A percentile compares a stretch with the other conserved stretches of the same genome.
These are phyloP conservation scores for Neostethus bicornis DNA, from an alignment of 2,797 vertebrate genomes.

Conservation along the genomic window DNA sequence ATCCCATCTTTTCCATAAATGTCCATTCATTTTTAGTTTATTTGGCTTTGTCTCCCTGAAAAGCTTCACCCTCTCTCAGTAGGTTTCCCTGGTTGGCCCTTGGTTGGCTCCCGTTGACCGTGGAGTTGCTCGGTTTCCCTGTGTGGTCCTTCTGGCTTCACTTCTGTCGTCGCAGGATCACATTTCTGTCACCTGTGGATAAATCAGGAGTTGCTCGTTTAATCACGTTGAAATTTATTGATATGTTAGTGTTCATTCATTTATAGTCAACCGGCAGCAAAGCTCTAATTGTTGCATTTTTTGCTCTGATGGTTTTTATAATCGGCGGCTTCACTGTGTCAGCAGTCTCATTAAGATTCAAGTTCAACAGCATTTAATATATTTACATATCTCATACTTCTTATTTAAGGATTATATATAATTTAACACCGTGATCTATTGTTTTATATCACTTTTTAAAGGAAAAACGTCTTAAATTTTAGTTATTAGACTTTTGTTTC, in stretches of 20 bases:
- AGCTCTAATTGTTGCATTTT: conserved; percentile 43
- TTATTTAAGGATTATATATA: neutral
- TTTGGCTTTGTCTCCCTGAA: conserved; percentile 30
- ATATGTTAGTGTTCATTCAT: conserved; percentile 13
- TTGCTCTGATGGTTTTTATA: conserved; percentile 48
- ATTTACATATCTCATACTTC: neutral
- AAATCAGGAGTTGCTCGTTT: conserved; percentile 55
- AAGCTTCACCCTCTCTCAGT: conserved; percentile 31
- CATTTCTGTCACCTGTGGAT: conserved; percentile 74
- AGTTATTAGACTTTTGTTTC: no score
- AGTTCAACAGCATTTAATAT: conserved; percentile 65
- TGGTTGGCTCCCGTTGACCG: conserved; percentile 71
- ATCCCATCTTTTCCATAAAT: neutral
- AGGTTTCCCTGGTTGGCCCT: conserved; percentile 31
- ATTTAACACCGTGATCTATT: no score
- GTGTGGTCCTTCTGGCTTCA: conserved; percentile 57
- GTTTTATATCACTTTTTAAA: neutral
- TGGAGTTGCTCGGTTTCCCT: conserved; percentile 68
- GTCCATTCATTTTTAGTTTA: conserved; percentile 27
- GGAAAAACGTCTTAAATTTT: no score
- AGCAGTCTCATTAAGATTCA: conserved; percentile 46
- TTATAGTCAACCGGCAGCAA: neutral
- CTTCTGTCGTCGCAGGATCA: conserved; percentile 51
- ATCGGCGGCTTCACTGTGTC: conserved; percentile 22
- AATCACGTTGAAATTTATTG: conserved; percentile 47